Base-by-base conservation (phyloP, 2,888 invertebrate genomes). In the Xiphydria camelus region DNA sequence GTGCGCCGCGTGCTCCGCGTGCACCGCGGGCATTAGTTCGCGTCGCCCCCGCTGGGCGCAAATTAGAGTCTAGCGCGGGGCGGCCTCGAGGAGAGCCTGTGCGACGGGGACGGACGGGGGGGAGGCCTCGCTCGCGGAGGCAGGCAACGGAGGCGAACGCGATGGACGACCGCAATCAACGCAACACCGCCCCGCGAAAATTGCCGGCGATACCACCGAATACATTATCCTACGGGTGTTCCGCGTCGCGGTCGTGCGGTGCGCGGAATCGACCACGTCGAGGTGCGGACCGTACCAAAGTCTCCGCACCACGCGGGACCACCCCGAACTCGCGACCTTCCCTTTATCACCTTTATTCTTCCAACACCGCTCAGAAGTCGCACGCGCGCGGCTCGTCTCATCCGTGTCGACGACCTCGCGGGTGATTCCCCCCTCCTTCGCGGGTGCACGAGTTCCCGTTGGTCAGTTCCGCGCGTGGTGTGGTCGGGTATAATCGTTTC, bases 21-120 rank as follows among this genome's bases (percentile, higher is more conserved):
- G 65, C 64, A 59, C 61, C 57, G 56, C 62, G 59, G 59, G 66
- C 72, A 71, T 73, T 72, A 67, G 71, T 71, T 69, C 62, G 68
- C 64, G 68, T 70, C 64, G 70, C 68, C 66, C 73, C 72, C 52
- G 73, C 73, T 73, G 72, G 45, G 73, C 64, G 68, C 67, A 73
- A 73, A 73, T 73, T 73, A 71, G 70, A 70, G 60, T 64, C 62
- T 51, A 57, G 60, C 57, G 58, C 55, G 10, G 26, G 12, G 5
- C 26, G 2, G 26, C 2, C 26, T 26, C n/a, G 12, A 4, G 9
- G 25, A n/a, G 35, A 7, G 21, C 3, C 4, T n/a, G 35, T 9
- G 19, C n/a, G 38, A 38, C 31, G 12, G 25, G 44, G 32, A 25
- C 39, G 38, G 40, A 32, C 32, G 36, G 14, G 36, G n/a, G n/a